phyloP scores from a whole-genome alignment of 2,797 vertebrate species.

The Kryptopterus vitreolus region DNA sequence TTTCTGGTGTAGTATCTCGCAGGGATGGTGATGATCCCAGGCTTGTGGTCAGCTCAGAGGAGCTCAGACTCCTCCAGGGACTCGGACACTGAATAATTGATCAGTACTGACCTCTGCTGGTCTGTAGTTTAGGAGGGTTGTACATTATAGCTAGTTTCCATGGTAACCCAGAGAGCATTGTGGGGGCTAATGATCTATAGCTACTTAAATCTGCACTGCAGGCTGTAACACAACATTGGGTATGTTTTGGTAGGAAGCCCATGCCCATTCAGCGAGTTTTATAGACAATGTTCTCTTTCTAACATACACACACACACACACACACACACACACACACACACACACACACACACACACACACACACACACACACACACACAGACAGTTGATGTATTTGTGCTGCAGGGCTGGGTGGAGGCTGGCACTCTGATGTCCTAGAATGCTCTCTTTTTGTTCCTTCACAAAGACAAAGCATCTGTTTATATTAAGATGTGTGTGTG shows the following conservation, averaged over 20 bases:
- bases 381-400: conserved; percentile 50
- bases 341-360: conserved; percentile 6
- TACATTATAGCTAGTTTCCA: background rate
- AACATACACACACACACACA: background rate
- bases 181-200: background rate
- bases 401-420: conserved; percentile 62
- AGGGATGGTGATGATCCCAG: no score
- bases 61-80: no score
- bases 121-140: background rate
- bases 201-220: background rate
- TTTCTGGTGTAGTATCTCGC: no score
- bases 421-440: conserved; percentile 67
- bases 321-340: background rate
- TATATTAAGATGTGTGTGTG: conserved; percentile 25
- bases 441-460: conserved; percentile 54
- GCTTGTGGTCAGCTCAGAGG: no score
- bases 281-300: background rate
- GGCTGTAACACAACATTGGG: background rate
- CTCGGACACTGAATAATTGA: no score
- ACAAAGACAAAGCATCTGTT: conserved; percentile 63
- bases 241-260: background rate
- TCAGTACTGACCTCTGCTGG: background rate
- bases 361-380: conserved; percentile 11
- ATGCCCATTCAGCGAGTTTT: background rate
- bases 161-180: background rate